Evolutionary conservation across 2,113 vertebrate genomes (phyloP).

Genomic region (Thermophis baileyi): DNA sequence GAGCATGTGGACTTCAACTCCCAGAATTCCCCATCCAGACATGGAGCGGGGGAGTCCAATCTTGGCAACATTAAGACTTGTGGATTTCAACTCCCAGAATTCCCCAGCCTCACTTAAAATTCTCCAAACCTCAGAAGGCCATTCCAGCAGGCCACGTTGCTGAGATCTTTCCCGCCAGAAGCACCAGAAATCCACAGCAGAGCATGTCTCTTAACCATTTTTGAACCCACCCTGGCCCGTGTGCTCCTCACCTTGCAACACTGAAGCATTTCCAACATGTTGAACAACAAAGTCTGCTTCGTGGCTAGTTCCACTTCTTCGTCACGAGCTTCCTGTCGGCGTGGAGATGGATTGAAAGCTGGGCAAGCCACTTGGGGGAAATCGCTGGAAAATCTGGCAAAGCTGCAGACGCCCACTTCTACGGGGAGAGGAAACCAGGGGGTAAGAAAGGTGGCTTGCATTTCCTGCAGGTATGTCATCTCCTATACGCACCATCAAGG

Average conservation of each 20-base stretch:
- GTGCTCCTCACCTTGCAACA: conserved; percentile 69
- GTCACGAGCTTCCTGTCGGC: conserved; percentile 5
- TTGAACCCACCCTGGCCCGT: neutral
- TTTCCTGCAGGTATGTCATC: neutral
- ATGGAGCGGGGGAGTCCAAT: too few species aligned
- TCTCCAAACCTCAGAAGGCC: too few species aligned
- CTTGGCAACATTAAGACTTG: too few species aligned
- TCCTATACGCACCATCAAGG: neutral
- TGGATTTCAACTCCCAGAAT: too few species aligned
- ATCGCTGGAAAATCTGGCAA: conserved; percentile 68
- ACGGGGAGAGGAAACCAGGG: neutral
- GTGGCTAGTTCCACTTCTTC: conserved; percentile 30
- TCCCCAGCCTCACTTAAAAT: too few species aligned
- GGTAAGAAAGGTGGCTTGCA: neutral
- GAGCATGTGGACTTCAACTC: too few species aligned
- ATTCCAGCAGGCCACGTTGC: neutral
- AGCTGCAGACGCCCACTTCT: conserved; percentile 77
- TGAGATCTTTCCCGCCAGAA: neutral
- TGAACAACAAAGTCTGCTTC: conserved; percentile 42
- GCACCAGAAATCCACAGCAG: neutral
- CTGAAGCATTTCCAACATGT: conserved; percentile 66
- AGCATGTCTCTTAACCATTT: neutral
- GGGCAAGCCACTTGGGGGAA: conserved; percentile 45
- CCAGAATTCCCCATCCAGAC: too few species aligned
- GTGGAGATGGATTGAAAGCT: neutral